These are phyloP conservation scores for Eupithecia vulgata DNA, from an alignment of 2,888 invertebrate genomes.

Conservation along the genomic window DNA sequence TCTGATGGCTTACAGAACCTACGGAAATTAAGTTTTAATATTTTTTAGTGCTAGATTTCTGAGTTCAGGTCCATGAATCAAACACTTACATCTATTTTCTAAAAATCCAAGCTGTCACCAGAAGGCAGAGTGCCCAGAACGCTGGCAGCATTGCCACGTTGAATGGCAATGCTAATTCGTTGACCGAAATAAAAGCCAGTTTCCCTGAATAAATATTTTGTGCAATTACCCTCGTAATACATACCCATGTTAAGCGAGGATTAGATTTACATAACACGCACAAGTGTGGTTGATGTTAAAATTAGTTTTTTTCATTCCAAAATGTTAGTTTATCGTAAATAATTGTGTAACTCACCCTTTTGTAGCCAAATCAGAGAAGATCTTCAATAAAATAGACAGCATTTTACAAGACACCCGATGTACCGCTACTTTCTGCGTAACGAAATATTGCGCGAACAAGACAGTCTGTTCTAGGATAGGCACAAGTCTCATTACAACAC, in stretches of 20 bases:
- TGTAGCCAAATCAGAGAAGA: conserved; percentile 92
- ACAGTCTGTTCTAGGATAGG: conserved; percentile 92
- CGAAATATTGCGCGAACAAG: conserved; percentile 89
- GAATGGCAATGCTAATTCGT: too few species aligned
- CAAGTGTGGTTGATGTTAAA: neutral
- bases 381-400: conserved; percentile 90
- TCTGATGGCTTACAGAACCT: conserved; percentile 98
- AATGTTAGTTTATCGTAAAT: neutral
- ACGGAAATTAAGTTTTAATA: conserved; percentile 43
- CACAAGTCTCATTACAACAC: conserved; percentile 75
- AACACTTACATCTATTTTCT: too few species aligned
- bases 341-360: conserved; percentile 84
- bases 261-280: neutral
- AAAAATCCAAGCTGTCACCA: too few species aligned
- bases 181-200: too few species aligned
- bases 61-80: too few species aligned
- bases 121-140: too few species aligned
- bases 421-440: conserved; percentile 90
- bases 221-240: too few species aligned
- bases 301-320: neutral
- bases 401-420: conserved; percentile 93
- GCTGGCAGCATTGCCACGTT: too few species aligned
- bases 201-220: too few species aligned
- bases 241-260: too few species aligned
- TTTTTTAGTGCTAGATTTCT: too few species aligned